These are phyloP conservation scores for Scaptomyza flava DNA, from an alignment of 2,888 invertebrate species.

Conservation along the genomic window DNA sequence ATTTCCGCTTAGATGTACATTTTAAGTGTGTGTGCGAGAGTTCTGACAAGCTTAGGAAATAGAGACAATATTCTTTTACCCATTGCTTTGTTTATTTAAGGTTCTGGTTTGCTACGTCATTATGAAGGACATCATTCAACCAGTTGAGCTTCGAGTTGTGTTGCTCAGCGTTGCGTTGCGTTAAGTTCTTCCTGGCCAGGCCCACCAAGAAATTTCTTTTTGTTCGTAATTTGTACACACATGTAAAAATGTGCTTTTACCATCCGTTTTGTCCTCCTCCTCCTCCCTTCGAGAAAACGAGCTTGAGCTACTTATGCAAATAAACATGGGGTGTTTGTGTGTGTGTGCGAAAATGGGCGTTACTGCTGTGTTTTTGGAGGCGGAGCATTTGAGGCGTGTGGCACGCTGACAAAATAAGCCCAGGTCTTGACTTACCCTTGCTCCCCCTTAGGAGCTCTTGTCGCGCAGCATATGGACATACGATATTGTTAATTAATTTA, in stretches of 20 bases:
- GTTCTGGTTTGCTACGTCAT: conserved; percentile 69
- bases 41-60: conserved; percentile 11
- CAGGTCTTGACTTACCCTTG: conserved; percentile 17
- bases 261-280: conserved; percentile 1
- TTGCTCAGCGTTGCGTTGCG: not conserved
- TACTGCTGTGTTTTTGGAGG: not conserved
- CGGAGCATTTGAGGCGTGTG: conserved; percentile 6
- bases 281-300: conserved; percentile 5
- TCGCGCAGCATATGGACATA: conserved; percentile 63
- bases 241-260: conserved; percentile 36
- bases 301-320: conserved; percentile 73
- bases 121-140: conserved; percentile 79
- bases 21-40: conserved; percentile 7
- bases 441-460: not conserved
- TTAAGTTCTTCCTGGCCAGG: conserved; percentile 18
- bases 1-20: conserved; percentile 61
- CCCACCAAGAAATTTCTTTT: conserved; percentile 47
- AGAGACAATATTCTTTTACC: conserved; percentile 39
- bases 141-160: conserved; percentile 57
- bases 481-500: conserved; percentile 78
- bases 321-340: conserved; percentile 64
- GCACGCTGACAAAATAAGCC: conserved; percentile 20
- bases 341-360: conserved; percentile 39
- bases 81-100: conserved; percentile 67
- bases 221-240: conserved; percentile 66